phyloP scores from a whole-genome alignment of 2,113 vertebrate species.

The Tragelaphus scriptus region DNA sequence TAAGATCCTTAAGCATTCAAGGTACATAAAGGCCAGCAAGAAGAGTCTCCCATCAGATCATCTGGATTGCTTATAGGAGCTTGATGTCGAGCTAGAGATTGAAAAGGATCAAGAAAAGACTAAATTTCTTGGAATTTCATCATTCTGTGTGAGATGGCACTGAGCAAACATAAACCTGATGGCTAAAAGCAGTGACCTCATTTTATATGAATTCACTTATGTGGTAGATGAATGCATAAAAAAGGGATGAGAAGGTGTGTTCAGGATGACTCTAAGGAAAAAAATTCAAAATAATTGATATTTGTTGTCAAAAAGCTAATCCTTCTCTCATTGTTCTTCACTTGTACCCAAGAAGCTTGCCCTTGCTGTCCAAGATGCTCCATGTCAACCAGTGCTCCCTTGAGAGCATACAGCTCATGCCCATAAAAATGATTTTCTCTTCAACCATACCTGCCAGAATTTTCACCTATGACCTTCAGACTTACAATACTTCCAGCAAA shows the following conservation, averaged over 20 bases:
- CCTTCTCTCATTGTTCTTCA: not conserved
- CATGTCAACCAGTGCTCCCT: not conserved
- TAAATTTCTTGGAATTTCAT: conserved; percentile 1
- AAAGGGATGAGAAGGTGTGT: not conserved
- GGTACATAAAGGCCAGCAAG: not conserved
- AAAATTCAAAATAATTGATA: not conserved
- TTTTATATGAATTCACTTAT: conserved; percentile 11
- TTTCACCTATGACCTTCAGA: not conserved
- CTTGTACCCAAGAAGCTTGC: not conserved
- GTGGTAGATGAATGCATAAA: not conserved
- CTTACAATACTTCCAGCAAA: not conserved
- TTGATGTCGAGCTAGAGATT: not conserved
- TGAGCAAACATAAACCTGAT: not conserved
- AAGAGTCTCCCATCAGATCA: not conserved
- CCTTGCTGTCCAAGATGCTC: not conserved
- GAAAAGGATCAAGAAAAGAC: not conserved
- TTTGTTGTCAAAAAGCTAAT: not conserved
- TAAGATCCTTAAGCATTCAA: not conserved
- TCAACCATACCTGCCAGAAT: not conserved
- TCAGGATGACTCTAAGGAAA: not conserved
- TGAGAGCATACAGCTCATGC: not conserved
- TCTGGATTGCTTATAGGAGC: not conserved
- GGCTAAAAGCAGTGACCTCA: not conserved
- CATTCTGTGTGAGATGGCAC: not conserved
- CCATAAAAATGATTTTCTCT: not conserved